These are phyloP conservation scores for Corythoichthys haematopterus DNA, from an alignment of 2,113 vertebrate species.

Conservation along the genomic window DNA sequence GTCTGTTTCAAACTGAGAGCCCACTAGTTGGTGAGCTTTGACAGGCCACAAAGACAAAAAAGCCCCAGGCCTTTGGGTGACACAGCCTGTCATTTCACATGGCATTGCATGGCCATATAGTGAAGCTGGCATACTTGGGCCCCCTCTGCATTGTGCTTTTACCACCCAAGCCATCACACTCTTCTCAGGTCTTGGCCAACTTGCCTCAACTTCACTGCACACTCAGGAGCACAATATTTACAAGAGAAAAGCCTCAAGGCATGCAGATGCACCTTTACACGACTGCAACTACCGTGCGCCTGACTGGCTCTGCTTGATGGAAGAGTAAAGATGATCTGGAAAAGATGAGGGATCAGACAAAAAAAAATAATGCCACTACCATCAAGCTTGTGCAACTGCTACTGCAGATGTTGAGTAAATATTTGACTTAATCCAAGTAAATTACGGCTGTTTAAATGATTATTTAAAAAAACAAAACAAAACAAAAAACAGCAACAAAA, in stretches of 20 bases:
- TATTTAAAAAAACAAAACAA: no score
- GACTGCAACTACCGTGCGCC: constrained; percentile 25
- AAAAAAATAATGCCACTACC: constrained; percentile 19
- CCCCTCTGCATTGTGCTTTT: constrained; percentile 63
- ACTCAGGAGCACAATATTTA: constrained; percentile 63
- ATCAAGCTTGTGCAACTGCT: background rate
- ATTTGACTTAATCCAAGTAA: background rate
- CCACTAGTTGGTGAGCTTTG: constrained; percentile 67
- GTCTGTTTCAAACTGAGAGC: constrained; percentile 68
- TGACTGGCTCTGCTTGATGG: constrained; percentile 25
- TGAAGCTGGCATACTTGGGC: constrained; percentile 67
- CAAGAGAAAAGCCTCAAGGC: constrained; percentile 54
- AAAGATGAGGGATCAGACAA: constrained; percentile 35
- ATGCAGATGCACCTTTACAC: constrained; percentile 39
- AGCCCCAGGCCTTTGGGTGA: constrained; percentile 68
- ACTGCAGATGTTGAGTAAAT: background rate
- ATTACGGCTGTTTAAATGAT: no score
- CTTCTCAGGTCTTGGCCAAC: constrained; percentile 60
- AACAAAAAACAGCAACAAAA: no score
- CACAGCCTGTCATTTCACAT: constrained; percentile 77
- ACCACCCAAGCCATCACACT: constrained; percentile 50
- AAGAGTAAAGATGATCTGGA: constrained; percentile 24
- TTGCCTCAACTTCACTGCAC: constrained; percentile 56
- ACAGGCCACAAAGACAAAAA: constrained; percentile 71
- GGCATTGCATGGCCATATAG: constrained; percentile 66